Percentiles rank a stretch among this genome's conserved stretches.
Conservation (phyloP, 2,797 vertebrate species). For the Alca torda region DNA sequence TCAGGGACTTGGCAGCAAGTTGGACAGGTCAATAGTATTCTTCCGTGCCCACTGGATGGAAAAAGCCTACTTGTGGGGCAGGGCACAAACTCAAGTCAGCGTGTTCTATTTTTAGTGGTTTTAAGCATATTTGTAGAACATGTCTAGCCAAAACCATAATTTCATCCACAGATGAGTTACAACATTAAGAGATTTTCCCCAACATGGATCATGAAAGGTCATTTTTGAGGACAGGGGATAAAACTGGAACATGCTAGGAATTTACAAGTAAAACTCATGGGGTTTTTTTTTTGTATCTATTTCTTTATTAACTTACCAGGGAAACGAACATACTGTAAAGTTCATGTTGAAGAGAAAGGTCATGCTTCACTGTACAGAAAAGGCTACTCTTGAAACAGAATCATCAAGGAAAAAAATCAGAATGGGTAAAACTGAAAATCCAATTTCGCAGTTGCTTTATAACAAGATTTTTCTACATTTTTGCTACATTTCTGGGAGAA, state of each 20-base stretch:
- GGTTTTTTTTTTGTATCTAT: background rate
- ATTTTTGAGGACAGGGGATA: background rate
- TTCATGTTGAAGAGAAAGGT: conserved; percentile 3
- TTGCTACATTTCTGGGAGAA: background rate
- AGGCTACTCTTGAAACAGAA: background rate
- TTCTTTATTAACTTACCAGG: background rate
- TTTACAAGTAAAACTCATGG: background rate
- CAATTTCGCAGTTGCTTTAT: background rate
- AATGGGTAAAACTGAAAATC: background rate
- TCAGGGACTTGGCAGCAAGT: background rate
- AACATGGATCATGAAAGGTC: background rate
- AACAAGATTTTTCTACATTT: background rate
- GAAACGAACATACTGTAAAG: background rate
- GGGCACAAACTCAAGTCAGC: background rate
- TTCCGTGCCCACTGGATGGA: too few species aligned
- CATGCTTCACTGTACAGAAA: background rate
- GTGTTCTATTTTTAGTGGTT: background rate
- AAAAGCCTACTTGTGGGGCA: background rate
- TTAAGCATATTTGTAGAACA: background rate
- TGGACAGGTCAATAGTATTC: background rate
- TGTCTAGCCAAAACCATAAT: background rate
- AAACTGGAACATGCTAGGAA: background rate
- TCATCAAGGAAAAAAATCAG: background rate
- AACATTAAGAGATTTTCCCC: background rate
- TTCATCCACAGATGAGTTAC: background rate